Percentiles rank a stretch among this genome's conserved stretches.
Conservation (phyloP, 2,797 vertebrate genomes). For the Brachyrhaphis roseni region DNA sequence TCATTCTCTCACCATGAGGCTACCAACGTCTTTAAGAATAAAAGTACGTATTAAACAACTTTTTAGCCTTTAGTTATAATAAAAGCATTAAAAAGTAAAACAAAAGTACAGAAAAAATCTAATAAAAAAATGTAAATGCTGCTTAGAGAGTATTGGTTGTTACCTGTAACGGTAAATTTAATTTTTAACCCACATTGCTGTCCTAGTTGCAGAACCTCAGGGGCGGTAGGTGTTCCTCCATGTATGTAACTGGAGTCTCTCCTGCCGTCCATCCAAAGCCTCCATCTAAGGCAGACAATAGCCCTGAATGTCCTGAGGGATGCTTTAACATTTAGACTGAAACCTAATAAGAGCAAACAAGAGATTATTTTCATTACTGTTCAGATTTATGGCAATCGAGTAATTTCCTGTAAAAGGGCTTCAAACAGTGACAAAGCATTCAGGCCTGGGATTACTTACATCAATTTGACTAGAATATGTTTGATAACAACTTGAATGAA, state of each 20-base stretch:
- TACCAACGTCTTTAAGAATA: not conserved
- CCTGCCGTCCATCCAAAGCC: slow-evolving; percentile 13
- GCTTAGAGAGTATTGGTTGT: not conserved
- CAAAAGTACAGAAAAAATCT: not conserved
- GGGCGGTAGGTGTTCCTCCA: slow-evolving; percentile 19
- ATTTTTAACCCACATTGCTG: not conserved
- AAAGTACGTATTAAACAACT: not conserved
- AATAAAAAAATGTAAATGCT: not conserved
- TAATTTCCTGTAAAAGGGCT: slow-evolving; percentile 4
- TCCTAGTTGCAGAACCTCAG: slow-evolving; percentile 10
- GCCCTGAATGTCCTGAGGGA: slow-evolving; percentile 35
- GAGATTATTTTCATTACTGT: slow-evolving; percentile 35
- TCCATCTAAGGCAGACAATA: slow-evolving; percentile 56
- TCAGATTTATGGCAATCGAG: slow-evolving; percentile 22
- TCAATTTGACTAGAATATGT: not conserved
- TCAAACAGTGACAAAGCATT: not conserved
- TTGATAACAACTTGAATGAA: not conserved
- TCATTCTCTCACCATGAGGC: not conserved
- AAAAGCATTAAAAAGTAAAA: not conserved
- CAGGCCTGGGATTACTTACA: not conserved
- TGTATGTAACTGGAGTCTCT: slow-evolving; percentile 51
- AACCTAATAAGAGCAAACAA: slow-evolving; percentile 56
- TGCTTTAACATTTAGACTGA: slow-evolving; percentile 52
- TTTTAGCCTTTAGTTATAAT: not conserved
- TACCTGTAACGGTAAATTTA: not conserved